Evolutionary conservation across 2,113 vertebrate genomes (phyloP), one percentile per base, ranked within the genome.

Genomic region (Myiozetetes cayanensis): DNA sequence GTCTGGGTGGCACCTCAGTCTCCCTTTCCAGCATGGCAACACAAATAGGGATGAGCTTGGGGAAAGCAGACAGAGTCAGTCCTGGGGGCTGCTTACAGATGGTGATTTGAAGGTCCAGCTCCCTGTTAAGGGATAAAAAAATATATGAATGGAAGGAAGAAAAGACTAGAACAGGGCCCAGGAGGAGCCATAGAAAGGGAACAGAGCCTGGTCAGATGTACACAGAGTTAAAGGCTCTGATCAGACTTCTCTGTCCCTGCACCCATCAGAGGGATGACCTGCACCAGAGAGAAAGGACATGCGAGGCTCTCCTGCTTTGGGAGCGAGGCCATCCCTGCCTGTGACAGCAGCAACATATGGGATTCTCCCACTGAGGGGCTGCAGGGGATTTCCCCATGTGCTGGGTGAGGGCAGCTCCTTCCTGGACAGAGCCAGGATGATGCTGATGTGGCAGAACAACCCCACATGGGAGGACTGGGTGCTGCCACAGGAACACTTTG

Each of bases 191-290:
- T 24, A 68, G 47, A 71, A 82, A 79, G 14, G 11, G 19, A 70
- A 46, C 18, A 56, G 35, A n/a, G 12, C 58, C 25, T 70, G 66
- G 68, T 5, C 80, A 87, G 44, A 59, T 47, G 41, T 46, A 56
- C 28, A 6, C 21, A 78, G 31, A 86, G 13, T 62, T 79, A 25
- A 79, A 62, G 15, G 41, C 28, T 73, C 61, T 52, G 62, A 44
- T 44, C 22, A 88, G 67, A 88, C 82, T 86, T 94, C 71, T 63
- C 62, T 76, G 75, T 85, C 75, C 62, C 81, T 87, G 81, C 73
- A 82, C 66, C 87, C 71, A 35, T 31, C 79, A 93, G 82, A 53
- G 46, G 7, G 14, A 78, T 25, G 58, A n/a, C 50, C 22, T 19
- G 62, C 3, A 3, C 44, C 47, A 58, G n/a, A 76, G n/a, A 61